phyloP scores from a whole-genome alignment of 1,140 invertebrate genomes.

The Trissolcus basalis region DNA sequence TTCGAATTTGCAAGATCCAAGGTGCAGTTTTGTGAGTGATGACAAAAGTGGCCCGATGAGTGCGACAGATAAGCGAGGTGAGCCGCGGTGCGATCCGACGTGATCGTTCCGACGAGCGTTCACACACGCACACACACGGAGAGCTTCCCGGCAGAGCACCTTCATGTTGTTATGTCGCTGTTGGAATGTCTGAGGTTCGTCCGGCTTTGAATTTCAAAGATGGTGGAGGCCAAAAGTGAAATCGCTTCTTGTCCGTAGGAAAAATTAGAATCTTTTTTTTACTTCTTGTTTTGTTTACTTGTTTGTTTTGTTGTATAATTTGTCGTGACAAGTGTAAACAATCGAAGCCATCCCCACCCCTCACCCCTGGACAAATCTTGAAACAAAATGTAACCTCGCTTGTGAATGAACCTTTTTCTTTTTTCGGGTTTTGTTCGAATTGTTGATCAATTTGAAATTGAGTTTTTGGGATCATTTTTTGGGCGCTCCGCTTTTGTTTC shows the following conservation, averaged over 20 bases:
- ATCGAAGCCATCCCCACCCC: too few relatives aligned
- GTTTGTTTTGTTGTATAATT: too few relatives aligned
- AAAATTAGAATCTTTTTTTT: too few relatives aligned
- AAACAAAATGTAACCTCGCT: too few relatives aligned
- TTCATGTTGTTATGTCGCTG: conserved; percentile 46
- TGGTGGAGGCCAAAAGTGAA: conserved; percentile 19
- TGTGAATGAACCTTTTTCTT: too few relatives aligned
- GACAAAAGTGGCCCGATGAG: not conserved
- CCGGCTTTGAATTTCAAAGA: conserved; percentile 15
- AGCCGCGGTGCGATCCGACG: conserved; percentile 25
- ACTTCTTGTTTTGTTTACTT: too few relatives aligned
- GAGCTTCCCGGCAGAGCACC: conserved; percentile 16
- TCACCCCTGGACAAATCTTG: too few relatives aligned
- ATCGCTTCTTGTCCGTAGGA: not conserved
- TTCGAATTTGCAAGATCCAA: not conserved
- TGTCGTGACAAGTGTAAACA: too few relatives aligned
- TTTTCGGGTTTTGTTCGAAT: too few relatives aligned
- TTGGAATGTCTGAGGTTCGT: conserved; percentile 34
- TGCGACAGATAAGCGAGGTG: conserved; percentile 5
- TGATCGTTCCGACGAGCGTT: conserved; percentile 7
- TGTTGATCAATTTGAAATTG: too few relatives aligned
- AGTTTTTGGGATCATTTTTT: too few relatives aligned
- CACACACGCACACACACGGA: not conserved
- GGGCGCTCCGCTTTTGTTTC: too few relatives aligned
- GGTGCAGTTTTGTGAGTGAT: not conserved